Evolutionary conservation across 35 echinoderm and acorn worm genomes (phyloP).

Genomic region (Hemicentrotus pulcherrimus): DNA sequence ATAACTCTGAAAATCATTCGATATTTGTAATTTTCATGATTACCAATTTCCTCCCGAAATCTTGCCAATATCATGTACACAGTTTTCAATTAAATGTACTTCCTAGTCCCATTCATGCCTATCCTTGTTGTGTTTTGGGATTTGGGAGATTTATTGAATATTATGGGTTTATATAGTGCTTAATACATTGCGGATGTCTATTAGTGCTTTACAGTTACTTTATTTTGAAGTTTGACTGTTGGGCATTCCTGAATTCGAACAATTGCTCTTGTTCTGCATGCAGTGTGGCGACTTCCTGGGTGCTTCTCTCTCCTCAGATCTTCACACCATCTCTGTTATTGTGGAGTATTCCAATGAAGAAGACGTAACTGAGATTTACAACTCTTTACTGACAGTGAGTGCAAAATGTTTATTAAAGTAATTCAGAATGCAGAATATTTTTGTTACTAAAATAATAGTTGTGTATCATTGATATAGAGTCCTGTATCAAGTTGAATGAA

Average conservation of each 20-base stretch:
- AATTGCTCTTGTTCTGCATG: not conserved
- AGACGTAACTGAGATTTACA: not conserved
- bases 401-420: not conserved
- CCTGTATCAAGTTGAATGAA: no score
- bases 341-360: slow-evolving; percentile 62
- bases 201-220: not conserved
- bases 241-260: not conserved
- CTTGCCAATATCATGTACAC: no score
- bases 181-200: not conserved
- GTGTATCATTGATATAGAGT: no score
- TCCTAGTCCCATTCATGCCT: no score
- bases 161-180: not conserved
- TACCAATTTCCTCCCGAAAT: no score
- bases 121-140: no score
- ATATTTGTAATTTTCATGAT: no score
- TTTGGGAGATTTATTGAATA: no score
- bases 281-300: slow-evolving; percentile 46
- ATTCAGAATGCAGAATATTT: no score
- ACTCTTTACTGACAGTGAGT: slow-evolving; percentile 56
- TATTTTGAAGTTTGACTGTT: not conserved
- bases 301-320: slow-evolving; percentile 58
- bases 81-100: no score
- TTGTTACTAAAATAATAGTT: no score
- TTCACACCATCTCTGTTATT: slow-evolving; percentile 48
- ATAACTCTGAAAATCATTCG: no score